A percentile compares a stretch with the other conserved stretches of the same genome.
Evolutionary conservation across 2,888 invertebrate genomes (phyloP).

Genomic region (Andrena fulva): DNA sequence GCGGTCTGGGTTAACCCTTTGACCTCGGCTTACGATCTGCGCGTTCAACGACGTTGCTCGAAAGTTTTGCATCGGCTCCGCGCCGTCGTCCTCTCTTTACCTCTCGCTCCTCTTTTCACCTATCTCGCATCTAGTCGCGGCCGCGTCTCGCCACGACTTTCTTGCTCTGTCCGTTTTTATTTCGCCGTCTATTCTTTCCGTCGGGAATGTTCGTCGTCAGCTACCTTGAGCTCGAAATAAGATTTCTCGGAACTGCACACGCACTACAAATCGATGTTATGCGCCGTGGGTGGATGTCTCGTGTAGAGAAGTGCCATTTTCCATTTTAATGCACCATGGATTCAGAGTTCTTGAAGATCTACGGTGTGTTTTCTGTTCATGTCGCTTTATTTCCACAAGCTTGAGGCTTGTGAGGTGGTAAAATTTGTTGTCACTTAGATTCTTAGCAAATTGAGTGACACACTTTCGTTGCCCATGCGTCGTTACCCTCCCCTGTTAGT

Average conservation of each 20-base stretch:
- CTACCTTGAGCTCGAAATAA: background rate
- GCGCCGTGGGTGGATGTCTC: no score
- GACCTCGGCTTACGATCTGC: constrained; percentile 69
- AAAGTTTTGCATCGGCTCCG: constrained; percentile 60
- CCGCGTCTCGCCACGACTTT: constrained; percentile 9
- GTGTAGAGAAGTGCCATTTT: background rate
- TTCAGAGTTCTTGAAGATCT: background rate
- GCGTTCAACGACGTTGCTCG: constrained; percentile 59
- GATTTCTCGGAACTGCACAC: constrained; percentile 7
- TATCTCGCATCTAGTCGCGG: constrained; percentile 33
- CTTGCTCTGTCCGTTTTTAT: background rate
- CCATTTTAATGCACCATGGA: background rate
- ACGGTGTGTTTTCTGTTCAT: no score
- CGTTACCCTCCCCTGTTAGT: constrained; percentile 12
- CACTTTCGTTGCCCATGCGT: constrained; percentile 3
- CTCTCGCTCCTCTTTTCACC: constrained; percentile 6
- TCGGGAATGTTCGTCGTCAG: background rate
- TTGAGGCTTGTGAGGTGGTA: background rate
- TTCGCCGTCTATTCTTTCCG: background rate
- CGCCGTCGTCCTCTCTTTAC: constrained; percentile 22
- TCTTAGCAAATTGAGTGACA: background rate
- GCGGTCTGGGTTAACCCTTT: constrained; percentile 72
- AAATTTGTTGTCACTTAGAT: background rate
- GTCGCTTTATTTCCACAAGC: background rate
- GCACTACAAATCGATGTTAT: no score